Conservation (phyloP, 2,888 invertebrate genomes). For the Entomobrya proxima region DNA sequence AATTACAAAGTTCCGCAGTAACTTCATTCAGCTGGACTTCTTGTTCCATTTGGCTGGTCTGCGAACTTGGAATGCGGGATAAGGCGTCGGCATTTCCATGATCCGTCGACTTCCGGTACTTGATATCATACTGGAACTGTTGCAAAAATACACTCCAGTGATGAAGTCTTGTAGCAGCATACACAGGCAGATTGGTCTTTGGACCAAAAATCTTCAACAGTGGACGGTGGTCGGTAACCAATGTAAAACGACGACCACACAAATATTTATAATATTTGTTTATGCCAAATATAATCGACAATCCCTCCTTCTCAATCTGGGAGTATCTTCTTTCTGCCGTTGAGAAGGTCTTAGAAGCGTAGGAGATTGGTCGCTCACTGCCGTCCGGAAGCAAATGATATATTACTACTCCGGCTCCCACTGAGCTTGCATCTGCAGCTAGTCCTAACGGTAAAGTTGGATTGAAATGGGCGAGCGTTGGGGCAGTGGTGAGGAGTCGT, state of each 20-base stretch:
- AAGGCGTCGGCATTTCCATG: constrained; percentile 51
- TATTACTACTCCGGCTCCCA: constrained; percentile 75
- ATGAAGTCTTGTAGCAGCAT: constrained; percentile 27
- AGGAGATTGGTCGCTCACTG: constrained; percentile 57
- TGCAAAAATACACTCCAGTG: constrained; percentile 18
- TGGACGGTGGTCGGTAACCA: constrained; percentile 54
- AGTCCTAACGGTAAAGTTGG: constrained; percentile 75
- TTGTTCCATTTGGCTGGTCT: no score
- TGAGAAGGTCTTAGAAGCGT: background rate
- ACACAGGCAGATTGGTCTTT: constrained; percentile 14
- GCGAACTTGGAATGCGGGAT: constrained; percentile 2
- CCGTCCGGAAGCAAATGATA: constrained; percentile 74
- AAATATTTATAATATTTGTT: constrained; percentile 43
- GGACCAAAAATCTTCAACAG: constrained; percentile 40
- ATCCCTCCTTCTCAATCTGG: constrained; percentile 49
- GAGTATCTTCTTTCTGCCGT: constrained; percentile 27
- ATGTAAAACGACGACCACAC: constrained; percentile 1
- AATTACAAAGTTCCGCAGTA: no score
- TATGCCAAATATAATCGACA: constrained; percentile 40
- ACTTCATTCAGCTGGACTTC: no score
- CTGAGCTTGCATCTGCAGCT: constrained; percentile 76
- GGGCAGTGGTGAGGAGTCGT: constrained; percentile 66
- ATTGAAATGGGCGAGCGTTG: constrained; percentile 76
- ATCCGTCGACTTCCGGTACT: constrained; percentile 25
- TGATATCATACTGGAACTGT: constrained; percentile 22